Evolutionary conservation across 2,113 vertebrate species (phyloP).

Genomic region (Saiga tatarica): DNA sequence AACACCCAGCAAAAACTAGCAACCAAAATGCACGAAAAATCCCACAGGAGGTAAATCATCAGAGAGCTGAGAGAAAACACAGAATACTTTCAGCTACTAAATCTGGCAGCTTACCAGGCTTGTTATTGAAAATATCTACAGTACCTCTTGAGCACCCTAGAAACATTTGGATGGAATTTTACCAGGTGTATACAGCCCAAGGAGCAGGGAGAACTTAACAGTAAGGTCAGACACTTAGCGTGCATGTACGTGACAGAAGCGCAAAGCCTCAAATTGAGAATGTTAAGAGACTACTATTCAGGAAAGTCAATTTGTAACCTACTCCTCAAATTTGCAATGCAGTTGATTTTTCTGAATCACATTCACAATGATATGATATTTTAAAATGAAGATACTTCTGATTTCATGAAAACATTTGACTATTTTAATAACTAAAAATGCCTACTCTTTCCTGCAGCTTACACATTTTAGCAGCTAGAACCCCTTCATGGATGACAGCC

Average conservation of each 20-base stretch:
- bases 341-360: neutral
- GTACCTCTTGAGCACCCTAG: neutral
- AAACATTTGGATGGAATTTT: neutral
- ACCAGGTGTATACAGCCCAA: neutral
- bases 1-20: neutral
- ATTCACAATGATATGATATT: neutral
- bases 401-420: slow-evolving; percentile 9
- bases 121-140: neutral
- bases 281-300: neutral
- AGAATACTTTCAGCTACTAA: neutral
- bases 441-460: neutral
- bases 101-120: neutral
- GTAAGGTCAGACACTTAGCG: neutral
- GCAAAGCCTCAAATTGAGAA: neutral
- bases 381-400: neutral
- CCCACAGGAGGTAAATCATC: neutral
- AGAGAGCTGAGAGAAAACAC: neutral
- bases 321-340: neutral
- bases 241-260: neutral
- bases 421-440: slow-evolving; percentile 31
- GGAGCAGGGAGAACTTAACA: neutral
- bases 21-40: neutral
- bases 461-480: neutral
- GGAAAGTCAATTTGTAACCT: neutral
- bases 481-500: neutral